Evolutionary conservation across 2,113 vertebrate species (phyloP).

Genomic region (Peucedramus taeniatus): DNA sequence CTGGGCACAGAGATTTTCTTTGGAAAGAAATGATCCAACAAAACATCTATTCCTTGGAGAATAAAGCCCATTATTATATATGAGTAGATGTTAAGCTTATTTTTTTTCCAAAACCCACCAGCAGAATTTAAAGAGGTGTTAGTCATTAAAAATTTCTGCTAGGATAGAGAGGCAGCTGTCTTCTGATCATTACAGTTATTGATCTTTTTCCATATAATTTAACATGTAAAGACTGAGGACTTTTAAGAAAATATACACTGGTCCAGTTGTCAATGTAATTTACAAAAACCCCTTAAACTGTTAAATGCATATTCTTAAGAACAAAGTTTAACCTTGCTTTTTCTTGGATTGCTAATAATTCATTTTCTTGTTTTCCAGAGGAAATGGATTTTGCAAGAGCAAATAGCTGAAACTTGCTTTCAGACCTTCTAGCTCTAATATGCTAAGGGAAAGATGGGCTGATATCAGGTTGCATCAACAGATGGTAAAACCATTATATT

Average conservation of each 20-base stretch:
- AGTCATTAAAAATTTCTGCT: background rate
- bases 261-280: background rate
- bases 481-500: background rate
- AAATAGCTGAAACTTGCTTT: background rate
- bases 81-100: background rate
- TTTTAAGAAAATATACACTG: background rate
- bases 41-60: background rate
- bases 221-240: background rate
- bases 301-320: background rate
- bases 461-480: background rate
- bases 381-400: background rate
- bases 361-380: background rate
- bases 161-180: background rate
- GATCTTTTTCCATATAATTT: background rate
- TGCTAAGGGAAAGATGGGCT: background rate
- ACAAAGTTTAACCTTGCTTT: background rate
- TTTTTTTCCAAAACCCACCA: background rate
- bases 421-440: background rate
- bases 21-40: background rate
- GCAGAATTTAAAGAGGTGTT: background rate
- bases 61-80: background rate
- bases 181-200: background rate
- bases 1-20: background rate
- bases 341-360: background rate
- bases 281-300: background rate